Percentiles rank a stretch among this genome's conserved stretches.
These are phyloP conservation scores for Andrena flavipes DNA, from an alignment of 2,888 invertebrate species.

Conservation along the genomic window DNA sequence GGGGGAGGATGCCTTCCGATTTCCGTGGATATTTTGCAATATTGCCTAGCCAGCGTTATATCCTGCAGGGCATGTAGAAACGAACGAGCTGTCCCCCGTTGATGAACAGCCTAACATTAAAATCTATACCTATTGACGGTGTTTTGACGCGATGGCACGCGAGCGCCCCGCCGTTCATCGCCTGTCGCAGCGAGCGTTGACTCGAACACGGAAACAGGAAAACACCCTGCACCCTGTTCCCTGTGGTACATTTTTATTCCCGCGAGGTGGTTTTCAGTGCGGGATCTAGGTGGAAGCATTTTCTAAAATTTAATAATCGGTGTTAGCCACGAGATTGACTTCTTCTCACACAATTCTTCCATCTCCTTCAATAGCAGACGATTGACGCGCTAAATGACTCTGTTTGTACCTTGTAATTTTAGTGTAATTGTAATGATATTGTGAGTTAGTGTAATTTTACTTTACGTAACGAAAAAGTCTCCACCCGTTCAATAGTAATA, in stretches of 20 bases:
- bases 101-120: constrained; percentile 35
- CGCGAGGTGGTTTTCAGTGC: not conserved
- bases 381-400: no score
- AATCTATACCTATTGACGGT: constrained; percentile 30
- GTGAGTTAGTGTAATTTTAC: no score
- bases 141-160: constrained; percentile 13
- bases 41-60: not conserved
- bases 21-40: constrained; percentile 17
- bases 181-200: not conserved
- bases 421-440: no score
- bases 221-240: not conserved
- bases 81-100: constrained; percentile 22
- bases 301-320: not conserved
- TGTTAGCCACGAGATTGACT: not conserved
- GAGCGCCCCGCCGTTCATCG: constrained; percentile 4
- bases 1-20: not conserved
- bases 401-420: no score
- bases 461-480: no score
- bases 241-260: constrained; percentile 7
- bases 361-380: no score
- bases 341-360: no score
- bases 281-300: not conserved
- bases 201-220: not conserved
- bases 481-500: no score
- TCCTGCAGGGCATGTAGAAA: constrained; percentile 7